Evolutionary conservation across 2,888 invertebrate genomes (phyloP).

Genomic region (Hydrotaea cyrtoneurina): DNA sequence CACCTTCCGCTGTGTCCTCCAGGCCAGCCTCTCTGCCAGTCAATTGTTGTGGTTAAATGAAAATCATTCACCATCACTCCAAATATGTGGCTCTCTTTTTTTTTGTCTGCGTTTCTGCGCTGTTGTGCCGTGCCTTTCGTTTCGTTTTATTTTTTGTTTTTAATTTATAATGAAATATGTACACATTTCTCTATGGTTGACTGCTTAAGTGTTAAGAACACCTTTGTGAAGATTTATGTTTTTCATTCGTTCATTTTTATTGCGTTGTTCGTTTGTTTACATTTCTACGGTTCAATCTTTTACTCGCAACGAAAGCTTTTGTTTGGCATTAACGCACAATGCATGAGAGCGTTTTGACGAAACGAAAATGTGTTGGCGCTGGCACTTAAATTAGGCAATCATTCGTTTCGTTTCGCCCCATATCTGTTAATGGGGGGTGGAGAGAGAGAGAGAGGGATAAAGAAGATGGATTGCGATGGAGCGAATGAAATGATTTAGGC

Average conservation of each 20-base stretch:
- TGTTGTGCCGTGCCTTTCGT: not conserved
- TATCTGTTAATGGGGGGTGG: not conserved
- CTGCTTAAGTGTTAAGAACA: slow-evolving; percentile 45
- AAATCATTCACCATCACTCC: not conserved
- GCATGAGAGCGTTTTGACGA: not conserved
- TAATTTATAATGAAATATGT: slow-evolving; percentile 37
- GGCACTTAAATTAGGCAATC: slow-evolving; percentile 57
- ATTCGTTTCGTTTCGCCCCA: slow-evolving; percentile 1
- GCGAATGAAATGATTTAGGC: not conserved
- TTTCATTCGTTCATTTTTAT: slow-evolving; percentile 27
- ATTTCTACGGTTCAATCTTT: slow-evolving; percentile 10
- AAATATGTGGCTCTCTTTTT: not conserved
- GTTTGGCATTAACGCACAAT: slow-evolving; percentile 2
- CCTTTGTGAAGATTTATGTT: slow-evolving; percentile 56
- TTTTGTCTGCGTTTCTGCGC: not conserved
- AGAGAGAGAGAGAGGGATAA: not conserved
- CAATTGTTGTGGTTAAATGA: not conserved
- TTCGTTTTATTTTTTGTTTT: slow-evolving; percentile 8
- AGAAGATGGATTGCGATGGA: slow-evolving; percentile 39
- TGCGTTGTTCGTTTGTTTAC: not conserved
- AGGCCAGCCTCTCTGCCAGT: not conserved
- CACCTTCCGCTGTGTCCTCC: too few relatives aligned
- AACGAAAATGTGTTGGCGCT: slow-evolving; percentile 16
- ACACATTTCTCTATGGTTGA: slow-evolving; percentile 35
- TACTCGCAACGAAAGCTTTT: not conserved